Base-by-base conservation (phyloP, 2,888 invertebrate species). In the Lumbricus terrestris region DNA sequence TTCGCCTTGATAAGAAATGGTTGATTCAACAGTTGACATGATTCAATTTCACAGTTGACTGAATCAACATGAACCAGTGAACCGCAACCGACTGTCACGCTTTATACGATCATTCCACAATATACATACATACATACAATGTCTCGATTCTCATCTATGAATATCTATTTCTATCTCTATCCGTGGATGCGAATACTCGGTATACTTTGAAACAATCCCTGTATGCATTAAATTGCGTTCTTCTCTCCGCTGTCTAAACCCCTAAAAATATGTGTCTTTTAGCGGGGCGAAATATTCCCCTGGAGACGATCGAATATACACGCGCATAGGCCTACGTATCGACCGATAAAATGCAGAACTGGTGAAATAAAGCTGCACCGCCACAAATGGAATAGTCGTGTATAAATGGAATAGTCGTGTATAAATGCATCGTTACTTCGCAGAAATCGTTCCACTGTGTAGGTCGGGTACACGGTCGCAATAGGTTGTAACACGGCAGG, bases 21-120 rank as follows among this genome's bases (percentile, higher is more conserved):
- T 69, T 69, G 69, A n/a, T 69, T 69, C 69, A 69, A 69, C 69
- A 69, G 69, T n/a, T 69, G 69, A 69, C 69, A 69, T 69, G 69
- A 69, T 69, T 69, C 29, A 69, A 69, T 69, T 69, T 69, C 69
- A 69, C 69, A n/a, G 29, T n/a, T 69, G 69, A n/a, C n/a, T 69
- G 69, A 69, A 69, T 69, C 69, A n/a, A n/a, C 69, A 69, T 69
- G n/a, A n/a, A n/a, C 69, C 69, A 69, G 11, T 69, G 69, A 69
- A 69, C 69, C 69, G n/a, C 8, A 69, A n/a, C n/a, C 69, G 69
- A 69, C n/a, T 29, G 69, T 13, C 69, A 69, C 29, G n/a, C 69
- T n/a, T n/a, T 69, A 40, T 40, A n/a, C 69, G 6, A 69, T 69
- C 69, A 29, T 11, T 69, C 69, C 29, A 29, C n/a, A 8, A 29